A percentile compares a stretch with the other conserved stretches of the same genome.
Evolutionary conservation across 2,888 invertebrate species (phyloP).

Genomic region (Acronicta aceris): DNA sequence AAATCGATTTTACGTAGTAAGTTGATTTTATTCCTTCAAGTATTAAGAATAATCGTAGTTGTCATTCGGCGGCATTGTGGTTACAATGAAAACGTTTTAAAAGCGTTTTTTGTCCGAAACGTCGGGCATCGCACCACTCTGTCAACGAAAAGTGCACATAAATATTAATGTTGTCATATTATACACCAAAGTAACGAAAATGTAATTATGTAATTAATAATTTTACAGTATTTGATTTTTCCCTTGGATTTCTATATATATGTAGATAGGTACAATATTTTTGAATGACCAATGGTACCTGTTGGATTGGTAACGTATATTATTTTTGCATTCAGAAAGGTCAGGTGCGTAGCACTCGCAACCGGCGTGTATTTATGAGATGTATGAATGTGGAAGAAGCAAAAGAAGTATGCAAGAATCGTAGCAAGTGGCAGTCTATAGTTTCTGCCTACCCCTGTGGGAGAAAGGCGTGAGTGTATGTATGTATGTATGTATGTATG

Average conservation of each 20-base stretch:
- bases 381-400: too few species aligned
- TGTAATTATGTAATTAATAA: slow-evolving; percentile 45
- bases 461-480: too few species aligned
- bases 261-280: too few species aligned
- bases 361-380: too few species aligned
- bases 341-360: too few species aligned
- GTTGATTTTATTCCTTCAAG: slow-evolving; percentile 20
- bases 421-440: too few species aligned
- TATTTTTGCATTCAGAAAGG: too few species aligned
- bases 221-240: slow-evolving; percentile 26
- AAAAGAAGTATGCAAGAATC: too few species aligned
- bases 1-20: too few species aligned
- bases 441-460: too few species aligned
- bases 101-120: slow-evolving; percentile 68
- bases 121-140: slow-evolving; percentile 62
- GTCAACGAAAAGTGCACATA: slow-evolving; percentile 63
- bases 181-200: slow-evolving; percentile 48
- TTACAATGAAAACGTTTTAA: slow-evolving; percentile 74
- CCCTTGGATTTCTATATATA: slow-evolving; percentile 25
- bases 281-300: too few species aligned
- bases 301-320: neutral
- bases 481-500: too few species aligned
- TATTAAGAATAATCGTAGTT: slow-evolving; percentile 52
- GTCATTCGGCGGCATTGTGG: slow-evolving; percentile 60
- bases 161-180: slow-evolving; percentile 62